Conservation (phyloP, 2,888 invertebrate species). For the Zaprionus bogoriensis region DNA sequence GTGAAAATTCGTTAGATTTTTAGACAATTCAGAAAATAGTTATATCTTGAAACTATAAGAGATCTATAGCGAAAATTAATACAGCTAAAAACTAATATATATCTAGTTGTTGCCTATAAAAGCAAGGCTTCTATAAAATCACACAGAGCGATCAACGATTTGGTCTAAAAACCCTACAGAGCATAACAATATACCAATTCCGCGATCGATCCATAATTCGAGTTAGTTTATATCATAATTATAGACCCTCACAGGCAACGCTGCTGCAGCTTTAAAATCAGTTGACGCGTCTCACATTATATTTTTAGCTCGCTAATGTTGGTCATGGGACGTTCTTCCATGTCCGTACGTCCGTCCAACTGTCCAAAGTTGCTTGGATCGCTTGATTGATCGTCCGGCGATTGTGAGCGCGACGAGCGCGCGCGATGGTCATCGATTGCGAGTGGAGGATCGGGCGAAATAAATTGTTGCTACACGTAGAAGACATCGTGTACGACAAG, state of each 20-base stretch:
- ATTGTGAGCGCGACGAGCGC: neutral
- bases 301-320: conserved; percentile 62
- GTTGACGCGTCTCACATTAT: neutral
- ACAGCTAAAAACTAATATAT: too few species aligned
- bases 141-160: neutral
- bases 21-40: too few species aligned
- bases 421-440: conserved; percentile 48
- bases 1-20: too few species aligned
- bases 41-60: too few species aligned
- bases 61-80: too few species aligned
- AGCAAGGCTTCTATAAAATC: neutral
- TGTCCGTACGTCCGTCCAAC: neutral
- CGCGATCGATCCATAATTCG: neutral
- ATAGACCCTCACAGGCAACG: neutral
- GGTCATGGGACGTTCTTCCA: conserved; percentile 33
- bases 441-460: conserved; percentile 54
- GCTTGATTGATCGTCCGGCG: conserved; percentile 40
- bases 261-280: too few species aligned
- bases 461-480: conserved; percentile 81
- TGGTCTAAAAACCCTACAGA: neutral
- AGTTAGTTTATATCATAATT: neutral
- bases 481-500: conserved; percentile 79
- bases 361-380: neutral
- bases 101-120: too few species aligned
- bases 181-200: neutral